Percentiles rank a stretch among this genome's conserved stretches.
Evolutionary conservation across 2,113 vertebrate genomes (phyloP).

Genomic region (Puntigrus tetrazona): DNA sequence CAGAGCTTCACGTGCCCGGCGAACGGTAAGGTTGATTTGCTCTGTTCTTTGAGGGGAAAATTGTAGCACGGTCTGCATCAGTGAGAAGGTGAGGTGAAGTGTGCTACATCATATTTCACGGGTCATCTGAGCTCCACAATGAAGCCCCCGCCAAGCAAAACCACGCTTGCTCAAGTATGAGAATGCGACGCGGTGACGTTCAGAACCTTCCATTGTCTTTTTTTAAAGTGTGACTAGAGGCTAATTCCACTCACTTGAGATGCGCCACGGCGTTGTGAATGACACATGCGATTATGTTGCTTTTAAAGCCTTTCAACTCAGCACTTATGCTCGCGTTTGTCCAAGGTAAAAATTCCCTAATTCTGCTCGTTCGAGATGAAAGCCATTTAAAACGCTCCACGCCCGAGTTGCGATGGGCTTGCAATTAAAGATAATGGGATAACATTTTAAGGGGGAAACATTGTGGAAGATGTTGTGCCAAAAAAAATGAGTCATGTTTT

Average conservation of each 20-base stretch:
- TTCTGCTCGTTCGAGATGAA: slow-evolving; percentile 20
- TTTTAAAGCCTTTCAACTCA: slow-evolving; percentile 26
- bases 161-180: slow-evolving; percentile 13
- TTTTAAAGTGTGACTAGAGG: slow-evolving; percentile 2
- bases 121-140: slow-evolving; percentile 62
- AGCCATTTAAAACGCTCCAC: slow-evolving; percentile 10
- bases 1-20: not conserved
- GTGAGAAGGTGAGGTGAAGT: slow-evolving; percentile 60
- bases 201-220: slow-evolving; percentile 27
- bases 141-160: slow-evolving; percentile 44
- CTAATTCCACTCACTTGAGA: not conserved
- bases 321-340: slow-evolving; percentile 13
- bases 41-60: slow-evolving; percentile 40
- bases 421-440: slow-evolving; percentile 45
- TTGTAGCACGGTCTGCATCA: slow-evolving; percentile 48
- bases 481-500: slow-evolving; percentile 6
- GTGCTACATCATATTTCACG: slow-evolving; percentile 57
- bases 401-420: not conserved
- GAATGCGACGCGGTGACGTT: slow-evolving; percentile 17
- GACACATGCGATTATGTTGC: not conserved
- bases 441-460: slow-evolving; percentile 25
- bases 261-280: not conserved
- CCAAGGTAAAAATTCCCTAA: slow-evolving; percentile 5
- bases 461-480: not conserved
- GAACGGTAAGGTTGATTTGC: slow-evolving; percentile 46